phyloP scores from a whole-genome alignment of 2,888 invertebrate species.

The Laspeyria flexula region DNA sequence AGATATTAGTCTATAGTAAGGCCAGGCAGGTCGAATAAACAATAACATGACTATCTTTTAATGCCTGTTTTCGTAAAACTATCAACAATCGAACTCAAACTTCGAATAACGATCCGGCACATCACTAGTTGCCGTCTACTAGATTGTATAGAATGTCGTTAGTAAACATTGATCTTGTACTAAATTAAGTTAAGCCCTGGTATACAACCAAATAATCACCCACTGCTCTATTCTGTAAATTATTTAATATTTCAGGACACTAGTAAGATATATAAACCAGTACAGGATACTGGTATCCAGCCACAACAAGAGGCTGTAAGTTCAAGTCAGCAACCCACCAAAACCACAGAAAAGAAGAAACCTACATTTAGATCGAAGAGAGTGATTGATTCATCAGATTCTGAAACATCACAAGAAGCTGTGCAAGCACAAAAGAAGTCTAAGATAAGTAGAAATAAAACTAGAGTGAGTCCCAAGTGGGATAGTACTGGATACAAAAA shows the following conservation, averaged over 20 bases:
- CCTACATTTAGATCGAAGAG: constrained; percentile 14
- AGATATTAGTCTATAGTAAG: too few species aligned
- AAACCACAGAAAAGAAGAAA: constrained; percentile 8
- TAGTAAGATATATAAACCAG: too few species aligned
- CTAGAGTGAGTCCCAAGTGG: constrained; percentile 34
- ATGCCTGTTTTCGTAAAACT: too few species aligned
- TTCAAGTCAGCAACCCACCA: constrained; percentile 42
- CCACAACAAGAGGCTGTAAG: constrained; percentile 47
- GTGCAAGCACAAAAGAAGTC: constrained; percentile 6
- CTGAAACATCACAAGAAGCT: constrained; percentile 6
- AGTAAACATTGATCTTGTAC: too few species aligned
- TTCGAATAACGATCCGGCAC: too few species aligned
- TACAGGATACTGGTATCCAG: constrained; percentile 5
- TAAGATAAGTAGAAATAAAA: constrained; percentile 5
- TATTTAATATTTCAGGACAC: too few species aligned
- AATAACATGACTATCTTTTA: too few species aligned
- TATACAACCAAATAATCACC: not conserved
- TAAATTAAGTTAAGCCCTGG: constrained; percentile 46
- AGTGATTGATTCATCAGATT: constrained; percentile 18
- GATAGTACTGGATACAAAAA: constrained; percentile 44
- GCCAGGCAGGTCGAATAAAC: too few species aligned
- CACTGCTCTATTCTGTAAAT: not conserved
- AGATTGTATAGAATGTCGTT: too few species aligned
- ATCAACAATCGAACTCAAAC: too few species aligned
- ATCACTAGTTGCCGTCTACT: too few species aligned